phyloP scores from a whole-genome alignment of 2,797 vertebrate genomes.

The Myripristis murdjan region DNA sequence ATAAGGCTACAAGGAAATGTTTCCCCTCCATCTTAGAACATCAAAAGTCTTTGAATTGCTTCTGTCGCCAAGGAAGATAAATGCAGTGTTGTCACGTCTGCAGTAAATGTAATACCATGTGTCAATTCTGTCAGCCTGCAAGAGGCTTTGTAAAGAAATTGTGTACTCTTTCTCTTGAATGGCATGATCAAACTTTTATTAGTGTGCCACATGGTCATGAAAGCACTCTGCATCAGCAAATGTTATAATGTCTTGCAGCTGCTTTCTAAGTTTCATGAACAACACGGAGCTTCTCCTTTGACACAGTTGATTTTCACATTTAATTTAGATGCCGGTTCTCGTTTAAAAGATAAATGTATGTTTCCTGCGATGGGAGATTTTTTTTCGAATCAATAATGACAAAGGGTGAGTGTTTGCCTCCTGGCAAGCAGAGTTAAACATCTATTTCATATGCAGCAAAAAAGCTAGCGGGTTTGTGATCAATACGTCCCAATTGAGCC shows the following conservation, averaged over 20 bases:
- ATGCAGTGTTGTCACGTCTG: conserved; percentile 74
- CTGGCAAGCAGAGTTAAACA: conserved; percentile 42
- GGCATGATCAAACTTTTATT: conserved; percentile 78
- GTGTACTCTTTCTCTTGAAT: conserved; percentile 76
- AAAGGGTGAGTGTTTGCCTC: conserved; percentile 48
- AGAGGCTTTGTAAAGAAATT: conserved; percentile 75
- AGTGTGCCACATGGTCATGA: conserved; percentile 43
- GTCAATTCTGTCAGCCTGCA: conserved; percentile 73
- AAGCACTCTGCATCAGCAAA: conserved; percentile 63
- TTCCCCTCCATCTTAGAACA: conserved; percentile 77
- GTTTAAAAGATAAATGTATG: conserved; percentile 39
- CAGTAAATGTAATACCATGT: conserved; percentile 76
- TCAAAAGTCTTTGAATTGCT: conserved; percentile 82
- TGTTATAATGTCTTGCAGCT: conserved; percentile 32
- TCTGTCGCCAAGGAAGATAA: conserved; percentile 80
- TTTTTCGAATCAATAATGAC: conserved; percentile 51
- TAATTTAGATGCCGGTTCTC: conserved; percentile 32
- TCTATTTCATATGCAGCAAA: conserved; percentile 40
- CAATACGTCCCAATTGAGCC: conserved; percentile 44
- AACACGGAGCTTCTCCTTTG: conserved; percentile 29
- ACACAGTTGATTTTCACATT: conserved; percentile 35
- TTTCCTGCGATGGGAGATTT: conserved; percentile 27
- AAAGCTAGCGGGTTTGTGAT: conserved; percentile 39
- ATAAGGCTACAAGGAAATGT: conserved; percentile 82
- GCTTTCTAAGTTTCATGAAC: conserved; percentile 57